Evolutionary conservation across 2,797 vertebrate genomes (phyloP).

Genomic region (Arrhamphus sclerolepis): DNA sequence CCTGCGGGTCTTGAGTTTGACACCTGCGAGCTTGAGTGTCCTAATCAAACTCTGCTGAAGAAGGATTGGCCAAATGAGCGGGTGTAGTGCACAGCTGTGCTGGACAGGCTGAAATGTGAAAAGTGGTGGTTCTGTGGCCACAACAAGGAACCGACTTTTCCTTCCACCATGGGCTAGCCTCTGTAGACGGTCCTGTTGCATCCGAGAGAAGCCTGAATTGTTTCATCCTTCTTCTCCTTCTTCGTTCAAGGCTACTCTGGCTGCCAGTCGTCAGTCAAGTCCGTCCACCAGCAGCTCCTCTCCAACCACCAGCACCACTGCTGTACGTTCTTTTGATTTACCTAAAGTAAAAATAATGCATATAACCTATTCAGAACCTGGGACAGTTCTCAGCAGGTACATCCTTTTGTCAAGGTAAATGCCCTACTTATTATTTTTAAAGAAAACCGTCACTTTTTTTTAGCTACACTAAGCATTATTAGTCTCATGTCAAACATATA

Average conservation of each 20-base stretch:
- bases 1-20: no score
- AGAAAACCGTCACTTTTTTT: no score
- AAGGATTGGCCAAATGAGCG: not conserved
- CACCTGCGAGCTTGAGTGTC: no score
- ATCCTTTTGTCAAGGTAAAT: not conserved
- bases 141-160: constrained; percentile 19
- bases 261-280: constrained; percentile 92
- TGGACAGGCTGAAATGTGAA: not conserved
- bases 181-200: constrained; percentile 4
- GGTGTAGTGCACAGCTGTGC: not conserved
- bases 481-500: no score
- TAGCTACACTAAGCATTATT: no score
- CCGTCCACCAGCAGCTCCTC: constrained; percentile 88
- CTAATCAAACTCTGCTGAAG: no score
- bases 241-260: constrained; percentile 87
- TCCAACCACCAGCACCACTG: constrained; percentile 86
- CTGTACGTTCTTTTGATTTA: constrained; percentile 43
- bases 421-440: not conserved
- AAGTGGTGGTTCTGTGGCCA: not conserved
- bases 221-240: not conserved
- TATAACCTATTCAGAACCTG: not conserved
- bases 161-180: not conserved
- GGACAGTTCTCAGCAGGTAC: not conserved
- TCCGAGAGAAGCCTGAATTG: not conserved
- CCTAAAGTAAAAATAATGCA: not conserved